These are phyloP conservation scores for Romanogobio albipinnatus DNA, from an alignment of 2,113 vertebrate genomes.

Conservation along the genomic window DNA sequence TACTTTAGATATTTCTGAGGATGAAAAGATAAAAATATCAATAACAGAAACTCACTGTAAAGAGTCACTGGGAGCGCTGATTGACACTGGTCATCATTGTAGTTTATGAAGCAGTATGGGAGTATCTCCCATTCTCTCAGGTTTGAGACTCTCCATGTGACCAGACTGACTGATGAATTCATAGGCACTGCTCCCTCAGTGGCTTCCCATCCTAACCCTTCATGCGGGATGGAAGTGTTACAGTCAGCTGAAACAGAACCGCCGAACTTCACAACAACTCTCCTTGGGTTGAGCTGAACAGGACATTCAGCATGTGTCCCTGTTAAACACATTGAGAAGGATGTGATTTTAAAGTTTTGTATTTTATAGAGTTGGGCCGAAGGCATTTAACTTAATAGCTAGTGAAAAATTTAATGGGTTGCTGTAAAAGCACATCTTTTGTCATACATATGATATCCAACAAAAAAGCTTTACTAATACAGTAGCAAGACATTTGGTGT, in stretches of 20 bases:
- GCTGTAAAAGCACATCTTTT: too few relatives aligned
- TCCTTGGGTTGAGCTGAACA: conserved; percentile 54
- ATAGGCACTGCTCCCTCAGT: fast-evolving
- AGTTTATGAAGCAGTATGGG: conserved; percentile 54
- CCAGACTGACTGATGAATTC: fast-evolving
- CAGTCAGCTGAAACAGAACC: background rate
- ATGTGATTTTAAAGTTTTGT: background rate
- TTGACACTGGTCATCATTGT: too few relatives aligned
- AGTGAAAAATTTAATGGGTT: too few relatives aligned
- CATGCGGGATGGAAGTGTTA: background rate
- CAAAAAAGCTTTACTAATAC: too few relatives aligned
- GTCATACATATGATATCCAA: too few relatives aligned
- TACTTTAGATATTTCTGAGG: background rate
- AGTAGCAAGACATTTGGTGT: too few relatives aligned
- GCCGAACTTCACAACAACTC: background rate
- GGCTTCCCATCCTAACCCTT: conserved; percentile 50
- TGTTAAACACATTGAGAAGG: conserved; percentile 42
- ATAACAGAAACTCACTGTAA: too few relatives aligned
- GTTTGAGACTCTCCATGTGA: conserved; percentile 36
- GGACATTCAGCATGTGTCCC: conserved; percentile 57
- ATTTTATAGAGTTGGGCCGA: background rate
- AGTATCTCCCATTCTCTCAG: conserved; percentile 59
- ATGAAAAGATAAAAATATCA: too few relatives aligned
- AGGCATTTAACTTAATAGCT: too few relatives aligned
- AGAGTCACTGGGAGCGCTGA: conserved; percentile 36